Percentiles rank a stretch among this genome's conserved stretches.
These are phyloP conservation scores for Scaptomyza cyrtandrae DNA, from an alignment of 2,888 invertebrate genomes.

Conservation along the genomic window DNA sequence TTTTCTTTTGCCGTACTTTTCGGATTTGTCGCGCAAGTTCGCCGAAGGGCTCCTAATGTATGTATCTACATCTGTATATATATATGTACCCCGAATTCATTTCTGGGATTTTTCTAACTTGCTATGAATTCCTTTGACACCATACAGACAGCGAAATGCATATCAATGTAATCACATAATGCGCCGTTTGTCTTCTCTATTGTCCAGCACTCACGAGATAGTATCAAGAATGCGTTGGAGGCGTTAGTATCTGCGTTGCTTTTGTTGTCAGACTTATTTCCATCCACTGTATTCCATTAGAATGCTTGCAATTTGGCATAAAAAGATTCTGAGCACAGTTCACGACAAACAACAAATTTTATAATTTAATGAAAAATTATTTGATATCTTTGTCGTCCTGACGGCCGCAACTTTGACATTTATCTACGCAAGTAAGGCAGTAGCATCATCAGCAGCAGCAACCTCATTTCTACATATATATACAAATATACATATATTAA, in stretches of 20 bases:
- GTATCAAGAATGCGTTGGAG: conserved; percentile 1
- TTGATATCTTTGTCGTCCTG: conserved; percentile 45
- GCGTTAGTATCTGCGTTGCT: conserved; percentile 5
- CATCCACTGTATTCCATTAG: conserved; percentile 20
- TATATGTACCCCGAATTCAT: conserved; percentile 5
- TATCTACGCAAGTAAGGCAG: conserved; percentile 4
- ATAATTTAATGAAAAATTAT: conserved; percentile 57
- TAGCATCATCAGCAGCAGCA: conserved; percentile 4
- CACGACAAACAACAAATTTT: conserved; percentile 8
- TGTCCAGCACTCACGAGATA: conserved; percentile 34
- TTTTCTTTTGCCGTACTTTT: not conserved
- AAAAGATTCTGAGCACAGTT: not conserved
- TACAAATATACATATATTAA: conserved; percentile 39
- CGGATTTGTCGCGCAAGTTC: not conserved
- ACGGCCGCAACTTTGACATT: conserved; percentile 29
- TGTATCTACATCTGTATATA: conserved; percentile 7
- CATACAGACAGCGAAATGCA: conserved; percentile 12
- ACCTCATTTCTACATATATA: conserved; percentile 8
- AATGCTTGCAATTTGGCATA: conserved; percentile 19
- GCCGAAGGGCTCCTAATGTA: conserved; percentile 3
- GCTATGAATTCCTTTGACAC: not conserved
- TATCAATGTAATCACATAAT: conserved; percentile 41
- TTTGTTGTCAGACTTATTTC: conserved; percentile 45
- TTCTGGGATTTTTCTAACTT: conserved; percentile 7
- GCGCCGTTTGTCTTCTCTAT: conserved; percentile 14